Evolutionary conservation across 2,888 invertebrate species (phyloP).

Genomic region (Oasisia sp.): DNA sequence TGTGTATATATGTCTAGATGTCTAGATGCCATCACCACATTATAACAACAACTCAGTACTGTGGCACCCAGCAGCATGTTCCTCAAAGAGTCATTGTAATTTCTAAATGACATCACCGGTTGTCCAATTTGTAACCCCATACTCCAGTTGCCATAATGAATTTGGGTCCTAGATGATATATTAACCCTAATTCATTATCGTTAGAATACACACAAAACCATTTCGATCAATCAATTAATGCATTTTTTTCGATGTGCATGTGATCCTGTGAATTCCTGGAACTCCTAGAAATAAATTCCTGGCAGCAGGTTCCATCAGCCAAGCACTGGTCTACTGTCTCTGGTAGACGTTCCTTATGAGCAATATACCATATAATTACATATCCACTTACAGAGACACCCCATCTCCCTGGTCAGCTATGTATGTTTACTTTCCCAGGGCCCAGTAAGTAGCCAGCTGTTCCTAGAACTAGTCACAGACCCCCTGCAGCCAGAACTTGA

Average conservation of each 20-base stretch:
- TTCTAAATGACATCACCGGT: neutral
- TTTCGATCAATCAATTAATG: neutral
- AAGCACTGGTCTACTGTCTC: neutral
- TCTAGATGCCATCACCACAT: too few relatives aligned
- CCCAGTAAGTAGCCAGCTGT: neutral
- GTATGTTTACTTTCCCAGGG: neutral
- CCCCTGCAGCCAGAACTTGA: neutral
- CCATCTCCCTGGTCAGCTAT: neutral
- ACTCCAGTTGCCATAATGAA: neutral
- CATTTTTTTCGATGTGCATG: neutral
- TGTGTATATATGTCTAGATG: constrained; percentile 12
- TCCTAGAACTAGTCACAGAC: neutral
- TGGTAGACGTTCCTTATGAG: neutral
- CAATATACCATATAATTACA: neutral
- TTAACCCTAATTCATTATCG: neutral
- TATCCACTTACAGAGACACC: neutral
- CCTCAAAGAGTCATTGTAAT: neutral
- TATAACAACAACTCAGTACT: neutral
- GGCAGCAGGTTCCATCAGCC: neutral
- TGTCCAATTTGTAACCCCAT: neutral
- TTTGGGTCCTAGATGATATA: constrained; percentile 4
- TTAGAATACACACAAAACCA: neutral
- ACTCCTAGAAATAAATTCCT: neutral
- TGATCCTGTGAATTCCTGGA: neutral
- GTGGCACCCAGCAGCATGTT: neutral